A percentile compares a stretch with the other conserved stretches of the same genome.
phyloP scores from a whole-genome alignment of 2,888 invertebrate genomes.

The Ptychoptera contaminata region DNA sequence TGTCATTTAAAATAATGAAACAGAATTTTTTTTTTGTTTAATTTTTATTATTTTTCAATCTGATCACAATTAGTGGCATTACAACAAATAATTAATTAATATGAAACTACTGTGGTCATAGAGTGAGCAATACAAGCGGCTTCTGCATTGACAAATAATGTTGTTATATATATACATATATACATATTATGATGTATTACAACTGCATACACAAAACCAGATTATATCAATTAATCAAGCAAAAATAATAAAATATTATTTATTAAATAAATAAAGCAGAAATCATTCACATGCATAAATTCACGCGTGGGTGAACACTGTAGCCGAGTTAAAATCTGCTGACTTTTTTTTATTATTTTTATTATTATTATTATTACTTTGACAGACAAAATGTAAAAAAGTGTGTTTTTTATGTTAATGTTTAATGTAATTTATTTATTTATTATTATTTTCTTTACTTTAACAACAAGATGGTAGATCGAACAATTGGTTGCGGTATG shows the following conservation, averaged over 20 bases:
- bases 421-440: not conserved
- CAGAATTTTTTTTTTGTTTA: not conserved
- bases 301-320: not conserved
- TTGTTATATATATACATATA: not conserved
- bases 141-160: not conserved
- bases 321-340: no score
- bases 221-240: not conserved
- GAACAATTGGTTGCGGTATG: no score
- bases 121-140: not conserved
- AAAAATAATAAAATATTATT: not conserved
- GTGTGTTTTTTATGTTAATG: not conserved
- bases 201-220: not conserved
- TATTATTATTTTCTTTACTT: not conserved
- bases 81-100: no score
- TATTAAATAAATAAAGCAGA: not conserved
- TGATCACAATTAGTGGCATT: no score
- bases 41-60: not conserved
- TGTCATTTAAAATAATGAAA: not conserved
- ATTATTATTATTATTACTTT: no score
- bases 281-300: not conserved
- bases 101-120: no score
- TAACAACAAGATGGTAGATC: no score
- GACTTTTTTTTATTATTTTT: not conserved
- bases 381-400: no score
- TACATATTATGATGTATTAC: not conserved